Conservation (phyloP, 2,888 invertebrate species). For the Cryptosula pallasiana region DNA sequence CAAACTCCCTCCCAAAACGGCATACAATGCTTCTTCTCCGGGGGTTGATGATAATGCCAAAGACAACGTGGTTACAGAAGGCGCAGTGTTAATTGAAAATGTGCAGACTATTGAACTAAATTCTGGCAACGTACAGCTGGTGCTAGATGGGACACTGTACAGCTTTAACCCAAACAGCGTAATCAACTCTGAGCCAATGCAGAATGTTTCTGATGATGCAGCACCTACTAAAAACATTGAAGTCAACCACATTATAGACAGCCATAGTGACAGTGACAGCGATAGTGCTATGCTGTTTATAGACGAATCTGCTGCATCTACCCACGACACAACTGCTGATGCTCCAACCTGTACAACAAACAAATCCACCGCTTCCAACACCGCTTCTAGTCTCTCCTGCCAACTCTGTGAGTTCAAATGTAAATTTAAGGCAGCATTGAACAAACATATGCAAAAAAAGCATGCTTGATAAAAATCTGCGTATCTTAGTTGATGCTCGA, state of each 20-base stretch:
- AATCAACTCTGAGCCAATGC: not conserved
- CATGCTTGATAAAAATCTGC: too few relatives aligned
- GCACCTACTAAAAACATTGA: too few relatives aligned
- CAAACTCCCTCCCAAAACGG: not conserved
- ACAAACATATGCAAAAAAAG: slow-evolving; percentile 13
- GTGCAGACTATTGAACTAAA: not conserved
- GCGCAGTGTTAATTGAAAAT: not conserved
- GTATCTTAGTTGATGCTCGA: too few relatives aligned
- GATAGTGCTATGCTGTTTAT: not conserved
- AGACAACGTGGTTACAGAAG: not conserved
- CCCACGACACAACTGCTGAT: too few relatives aligned
- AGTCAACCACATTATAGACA: too few relatives aligned
- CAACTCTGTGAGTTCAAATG: not conserved
- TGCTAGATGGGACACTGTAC: not conserved
- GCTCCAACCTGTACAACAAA: too few relatives aligned
- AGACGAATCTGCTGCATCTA: too few relatives aligned
- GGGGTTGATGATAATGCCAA: not conserved
- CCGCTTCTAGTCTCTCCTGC: not conserved
- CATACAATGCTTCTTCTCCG: not conserved
- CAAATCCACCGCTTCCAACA: not conserved
- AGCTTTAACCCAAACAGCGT: not conserved
- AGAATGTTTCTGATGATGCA: too few relatives aligned
- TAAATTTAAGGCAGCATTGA: not conserved
- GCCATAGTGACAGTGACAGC: not conserved
- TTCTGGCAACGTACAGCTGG: not conserved